Percentiles rank a stretch among this genome's conserved stretches.
These are phyloP conservation scores for Caenorhabditis tropicalis DNA, from an alignment of 1,140 invertebrate species.

Conservation along the genomic window DNA sequence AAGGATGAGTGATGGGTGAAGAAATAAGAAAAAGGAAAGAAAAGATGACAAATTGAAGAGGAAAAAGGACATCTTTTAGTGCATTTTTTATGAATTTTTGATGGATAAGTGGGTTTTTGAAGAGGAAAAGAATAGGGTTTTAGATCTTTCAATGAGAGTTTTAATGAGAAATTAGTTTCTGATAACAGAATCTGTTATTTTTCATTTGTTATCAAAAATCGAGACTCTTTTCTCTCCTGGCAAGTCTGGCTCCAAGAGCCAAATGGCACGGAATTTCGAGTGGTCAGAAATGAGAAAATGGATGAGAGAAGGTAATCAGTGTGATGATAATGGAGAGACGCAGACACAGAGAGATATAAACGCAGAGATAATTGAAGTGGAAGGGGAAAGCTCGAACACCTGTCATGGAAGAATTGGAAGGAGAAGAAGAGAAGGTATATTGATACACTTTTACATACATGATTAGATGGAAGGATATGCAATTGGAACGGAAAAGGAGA, in stretches of 20 bases:
- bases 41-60: conserved; percentile 23
- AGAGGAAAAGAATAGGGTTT: background rate
- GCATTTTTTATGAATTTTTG: conserved; percentile 32
- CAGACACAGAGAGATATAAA: background rate
- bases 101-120: conserved; percentile 11
- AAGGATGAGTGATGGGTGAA: conserved; percentile 10
- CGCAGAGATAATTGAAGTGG: background rate
- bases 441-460: conserved; percentile 41
- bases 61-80: conserved; percentile 36
- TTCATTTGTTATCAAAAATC: background rate
- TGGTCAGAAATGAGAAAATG: conserved; percentile 11
- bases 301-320: conserved; percentile 1
- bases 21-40: background rate
- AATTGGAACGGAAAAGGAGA: background rate
- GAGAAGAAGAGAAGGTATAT: background rate
- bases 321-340: background rate
- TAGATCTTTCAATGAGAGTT: background rate
- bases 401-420: conserved; percentile 1
- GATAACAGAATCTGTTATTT: background rate
- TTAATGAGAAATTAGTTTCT: background rate
- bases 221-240: background rate
- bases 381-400: conserved; percentile 26
- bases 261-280: conserved; percentile 41
- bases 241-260: background rate
- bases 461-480: background rate